Base-by-base conservation (phyloP, 2,888 invertebrate genomes). In the Lasioglossum pauxillum region DNA sequence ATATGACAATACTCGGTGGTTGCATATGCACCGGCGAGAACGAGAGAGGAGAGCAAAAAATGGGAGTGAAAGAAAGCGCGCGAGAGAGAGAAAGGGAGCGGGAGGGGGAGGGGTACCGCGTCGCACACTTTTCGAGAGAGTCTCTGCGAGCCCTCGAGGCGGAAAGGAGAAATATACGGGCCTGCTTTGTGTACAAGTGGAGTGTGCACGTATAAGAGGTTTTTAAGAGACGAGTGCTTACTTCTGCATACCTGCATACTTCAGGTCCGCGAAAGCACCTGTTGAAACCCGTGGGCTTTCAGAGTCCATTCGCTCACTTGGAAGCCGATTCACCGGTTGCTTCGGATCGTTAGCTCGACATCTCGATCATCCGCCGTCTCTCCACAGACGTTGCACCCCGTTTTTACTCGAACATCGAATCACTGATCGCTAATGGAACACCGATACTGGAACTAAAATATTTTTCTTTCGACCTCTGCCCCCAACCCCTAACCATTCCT, bases 191-290 rank as follows among this genome's bases (percentile, higher is more conserved):
- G 90, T 86, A 90, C 85, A 84, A 91, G 91, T 92, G 92, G 92
- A 91, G 91, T 90, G 90, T 88, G 92, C 91, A 91, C 92, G 89
- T 89, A 91, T 86, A 92, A 93, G 93, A 93, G 93, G 92, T 84
- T 91, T 94, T 91, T 90, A 93, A 89, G 84, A 89, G 89, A 92
- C 84, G 90, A 93, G 92, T 93, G 92, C 93, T 94, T 93, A 89
- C 92, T 93, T 92, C 91, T 91, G 90, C 92, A 92, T 94, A 94
- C 94, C 93, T 94, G 93, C 94, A 93, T 94, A 91, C 92, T 92
- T 89, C 88, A 90, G 89, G 84, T 90, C 87, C 90, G 89, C 92
- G 89, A 92, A 92, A 93, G 93, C 94, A 94, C 95, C 95, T 95
- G 95, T 95, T 94, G 95, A 94, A 93, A 93, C 92, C 89, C 90